A percentile compares a stretch with the other conserved stretches of the same genome.
phyloP scores from a whole-genome alignment of 2,888 invertebrate genomes.

The Tetragnatha montana region DNA sequence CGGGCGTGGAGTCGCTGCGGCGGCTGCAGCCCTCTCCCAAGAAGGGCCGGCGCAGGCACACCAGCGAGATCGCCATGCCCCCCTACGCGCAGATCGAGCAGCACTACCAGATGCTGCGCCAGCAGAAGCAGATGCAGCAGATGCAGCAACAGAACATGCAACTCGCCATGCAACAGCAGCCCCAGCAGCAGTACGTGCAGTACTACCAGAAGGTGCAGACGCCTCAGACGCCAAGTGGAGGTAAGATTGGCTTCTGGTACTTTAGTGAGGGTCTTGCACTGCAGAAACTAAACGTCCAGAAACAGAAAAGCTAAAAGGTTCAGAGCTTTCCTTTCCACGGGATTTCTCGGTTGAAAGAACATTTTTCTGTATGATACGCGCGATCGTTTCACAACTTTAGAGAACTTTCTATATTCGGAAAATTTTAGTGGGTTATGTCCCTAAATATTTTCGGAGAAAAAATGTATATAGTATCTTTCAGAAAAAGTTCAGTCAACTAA shows the following conservation, averaged over 20 bases:
- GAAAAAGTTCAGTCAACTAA: no score
- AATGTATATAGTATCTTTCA: no score
- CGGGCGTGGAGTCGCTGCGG: constrained; percentile 44
- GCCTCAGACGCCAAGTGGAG: background rate
- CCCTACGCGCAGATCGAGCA: constrained; percentile 79
- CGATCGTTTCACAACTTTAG: no score
- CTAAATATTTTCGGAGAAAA: no score
- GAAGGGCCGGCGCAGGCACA: constrained; percentile 77
- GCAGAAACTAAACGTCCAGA: no score
- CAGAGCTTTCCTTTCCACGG: no score
- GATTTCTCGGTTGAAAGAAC: no score
- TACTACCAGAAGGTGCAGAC: constrained; percentile 15
- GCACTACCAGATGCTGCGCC: constrained; percentile 70
- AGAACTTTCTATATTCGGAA: no score
- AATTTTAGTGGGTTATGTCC: no score
- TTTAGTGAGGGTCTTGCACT: no score
- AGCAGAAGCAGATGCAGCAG: constrained; percentile 24
- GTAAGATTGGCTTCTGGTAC: constrained; percentile 6
- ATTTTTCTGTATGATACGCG: no score
- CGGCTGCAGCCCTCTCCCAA: constrained; percentile 74
- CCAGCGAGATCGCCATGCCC: constrained; percentile 79
- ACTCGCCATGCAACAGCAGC: background rate
- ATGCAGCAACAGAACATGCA: constrained; percentile 2
- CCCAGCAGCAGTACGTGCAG: constrained; percentile 25
- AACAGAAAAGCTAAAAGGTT: no score